Conservation (phyloP, 2,113 vertebrate species). For the Taxidea taxus region DNA sequence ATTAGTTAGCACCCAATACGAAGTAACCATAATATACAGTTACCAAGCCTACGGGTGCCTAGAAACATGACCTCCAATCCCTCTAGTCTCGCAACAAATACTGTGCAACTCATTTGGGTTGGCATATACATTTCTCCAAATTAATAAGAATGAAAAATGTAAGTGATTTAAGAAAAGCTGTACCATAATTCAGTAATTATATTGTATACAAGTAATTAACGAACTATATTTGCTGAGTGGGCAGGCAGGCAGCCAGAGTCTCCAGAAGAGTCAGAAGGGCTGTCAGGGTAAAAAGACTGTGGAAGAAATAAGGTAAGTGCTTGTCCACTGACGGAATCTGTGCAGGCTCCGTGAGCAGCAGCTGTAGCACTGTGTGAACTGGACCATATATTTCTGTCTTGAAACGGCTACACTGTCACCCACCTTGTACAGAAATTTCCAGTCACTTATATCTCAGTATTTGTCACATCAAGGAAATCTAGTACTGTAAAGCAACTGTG, state of each 20-base stretch:
- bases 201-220: not conserved
- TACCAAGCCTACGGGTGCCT: not conserved
- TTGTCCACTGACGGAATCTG: not conserved
- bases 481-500: not conserved
- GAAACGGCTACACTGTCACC: not conserved
- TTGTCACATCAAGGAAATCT: not conserved
- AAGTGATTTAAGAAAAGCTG: not conserved
- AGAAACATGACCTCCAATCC: not conserved
- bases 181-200: not conserved
- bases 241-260: not conserved
- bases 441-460: not conserved
- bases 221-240: not conserved
- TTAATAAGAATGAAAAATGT: conserved; percentile 25
- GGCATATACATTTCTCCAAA: not conserved
- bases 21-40: not conserved
- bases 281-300: not conserved
- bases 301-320: not conserved
- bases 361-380: not conserved
- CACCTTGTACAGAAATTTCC: not conserved
- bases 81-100: not conserved
- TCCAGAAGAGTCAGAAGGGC: not conserved
- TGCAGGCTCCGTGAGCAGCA: not conserved
- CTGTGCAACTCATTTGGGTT: not conserved
- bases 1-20: not conserved
- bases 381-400: not conserved